Evolutionary conservation across 2,888 invertebrate genomes (phyloP), one percentile per base, ranked within the genome.

Genomic region (Watsonalla cultraria): DNA sequence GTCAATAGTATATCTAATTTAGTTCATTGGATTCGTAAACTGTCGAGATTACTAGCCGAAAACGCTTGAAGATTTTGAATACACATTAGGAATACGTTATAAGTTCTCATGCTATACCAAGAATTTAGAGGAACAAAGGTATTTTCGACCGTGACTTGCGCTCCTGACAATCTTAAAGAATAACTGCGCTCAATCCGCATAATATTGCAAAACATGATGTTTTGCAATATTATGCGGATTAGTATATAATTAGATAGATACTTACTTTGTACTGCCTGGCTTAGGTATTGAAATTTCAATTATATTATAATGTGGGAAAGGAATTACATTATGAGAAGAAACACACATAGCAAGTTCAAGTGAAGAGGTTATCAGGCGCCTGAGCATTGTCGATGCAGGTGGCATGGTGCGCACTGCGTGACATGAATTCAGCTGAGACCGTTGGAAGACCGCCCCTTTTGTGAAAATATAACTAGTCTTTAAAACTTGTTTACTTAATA

Each of bases 361-460:
- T 42, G 65, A 60, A 66, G 79, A 79, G 82, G 82, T 82, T 81
- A 76, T 69, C 72, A 72, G 63, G 70, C 70, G 82, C 80, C 80
- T 74, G 64, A 62, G 70, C 70, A 81, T 85, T 76, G 67, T 62
- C 71, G 63, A 87, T 86, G 86, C 90, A 88, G 87, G 87, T 87
- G 82, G 80, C 76, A 75, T 73, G 65, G 77, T 59, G 61, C 76
- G 70, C 61, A 61, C 66, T 63, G 77, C 89, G 87, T 89, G 89
- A 86, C 84, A 78, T 64, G 85, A 84, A 86, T 88, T 70, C 72
- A 76, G 72, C 71, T 70, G 71, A 74, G 82, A 82, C 82, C 80
- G 80, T 82, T 80, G 78, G 70, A 75, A 79, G 78, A 82, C 79
- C 77, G 71, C 70, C 72, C 76, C 77, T 77, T 80, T 80, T 76